Percentiles rank a stretch among this genome's conserved stretches.
Conservation (phyloP, 2,888 invertebrate genomes). For the Scelioninae gen. 1 region DNA sequence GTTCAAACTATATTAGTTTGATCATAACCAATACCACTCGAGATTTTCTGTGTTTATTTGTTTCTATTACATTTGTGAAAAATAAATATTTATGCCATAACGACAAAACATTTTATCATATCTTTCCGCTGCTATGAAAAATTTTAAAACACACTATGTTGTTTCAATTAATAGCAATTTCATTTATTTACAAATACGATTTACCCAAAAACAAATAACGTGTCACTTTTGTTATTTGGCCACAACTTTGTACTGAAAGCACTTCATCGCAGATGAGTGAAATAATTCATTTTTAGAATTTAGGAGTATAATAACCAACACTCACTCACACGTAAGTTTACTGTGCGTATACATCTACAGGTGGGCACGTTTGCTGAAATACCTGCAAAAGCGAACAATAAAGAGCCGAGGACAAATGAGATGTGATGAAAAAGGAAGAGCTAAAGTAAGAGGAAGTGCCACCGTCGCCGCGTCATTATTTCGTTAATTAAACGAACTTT, state of each 20-base stretch:
- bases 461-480: conserved; percentile 76
- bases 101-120: too few species aligned
- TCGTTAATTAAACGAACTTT: conserved; percentile 82
- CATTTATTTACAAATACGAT: too few species aligned
- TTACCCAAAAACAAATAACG: too few species aligned
- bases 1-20: too few species aligned
- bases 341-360: conserved; percentile 41
- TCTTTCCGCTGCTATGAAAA: too few species aligned
- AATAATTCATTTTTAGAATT: conserved; percentile 9
- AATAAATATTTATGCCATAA: too few species aligned
- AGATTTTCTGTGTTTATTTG: too few species aligned
- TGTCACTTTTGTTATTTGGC: not conserved
- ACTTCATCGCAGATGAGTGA: conserved; percentile 4
- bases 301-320: not conserved
- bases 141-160: too few species aligned
- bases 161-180: too few species aligned
- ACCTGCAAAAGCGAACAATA: conserved; percentile 56
- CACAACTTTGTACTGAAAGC: not conserved
- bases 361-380: conserved; percentile 42
- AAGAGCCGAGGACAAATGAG: conserved; percentile 63
- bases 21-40: too few species aligned
- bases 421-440: conserved; percentile 48
- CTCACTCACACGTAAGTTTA: not conserved
- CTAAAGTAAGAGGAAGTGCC: conserved; percentile 47
- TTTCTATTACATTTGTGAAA: too few species aligned